Percentiles rank a stretch among this genome's conserved stretches.
These are phyloP conservation scores for Anoplius nigerrimus DNA, from an alignment of 2,888 invertebrate species.

Conservation along the genomic window DNA sequence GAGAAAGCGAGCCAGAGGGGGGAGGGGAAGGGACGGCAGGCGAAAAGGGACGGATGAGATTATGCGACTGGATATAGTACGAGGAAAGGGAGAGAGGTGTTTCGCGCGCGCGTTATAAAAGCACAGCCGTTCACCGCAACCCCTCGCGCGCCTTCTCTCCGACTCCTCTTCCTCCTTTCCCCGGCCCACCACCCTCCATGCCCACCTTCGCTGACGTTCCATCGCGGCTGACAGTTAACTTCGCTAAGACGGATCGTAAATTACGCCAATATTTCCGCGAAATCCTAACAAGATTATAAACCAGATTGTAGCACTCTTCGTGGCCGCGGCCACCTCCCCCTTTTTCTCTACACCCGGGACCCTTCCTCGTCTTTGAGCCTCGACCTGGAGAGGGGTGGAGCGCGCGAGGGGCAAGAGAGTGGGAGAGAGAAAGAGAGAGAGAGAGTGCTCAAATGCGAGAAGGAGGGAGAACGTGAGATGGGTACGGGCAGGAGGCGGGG, in stretches of 20 bases:
- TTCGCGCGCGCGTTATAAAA: slow-evolving; percentile 27
- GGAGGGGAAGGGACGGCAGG: neutral
- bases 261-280: slow-evolving; percentile 74
- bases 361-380: slow-evolving; percentile 33
- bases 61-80: too few relatives aligned
- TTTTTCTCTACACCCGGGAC: slow-evolving; percentile 37
- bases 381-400: slow-evolving; percentile 28
- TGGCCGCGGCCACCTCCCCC: slow-evolving; percentile 31
- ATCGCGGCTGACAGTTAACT: slow-evolving; percentile 56
- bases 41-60: neutral
- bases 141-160: slow-evolving; percentile 18
- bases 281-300: slow-evolving; percentile 75
- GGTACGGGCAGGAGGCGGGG: slow-evolving; percentile 35
- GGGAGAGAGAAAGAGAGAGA: slow-evolving; percentile 17
- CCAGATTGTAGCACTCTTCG: slow-evolving; percentile 66
- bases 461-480: neutral
- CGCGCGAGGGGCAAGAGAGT: slow-evolving; percentile 2
- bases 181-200: too few relatives aligned
- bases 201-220: slow-evolving; percentile 18
- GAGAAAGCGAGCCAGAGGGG: neutral
- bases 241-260: slow-evolving; percentile 69
- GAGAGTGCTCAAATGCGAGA: neutral
- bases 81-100: neutral
- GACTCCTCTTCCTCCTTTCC: too few relatives aligned
- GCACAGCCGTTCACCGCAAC: slow-evolving; percentile 36